Evolutionary conservation across 1,140 invertebrate genomes (phyloP), one percentile per base, ranked within the genome.

Genomic region (Dendroctonus valens): DNA sequence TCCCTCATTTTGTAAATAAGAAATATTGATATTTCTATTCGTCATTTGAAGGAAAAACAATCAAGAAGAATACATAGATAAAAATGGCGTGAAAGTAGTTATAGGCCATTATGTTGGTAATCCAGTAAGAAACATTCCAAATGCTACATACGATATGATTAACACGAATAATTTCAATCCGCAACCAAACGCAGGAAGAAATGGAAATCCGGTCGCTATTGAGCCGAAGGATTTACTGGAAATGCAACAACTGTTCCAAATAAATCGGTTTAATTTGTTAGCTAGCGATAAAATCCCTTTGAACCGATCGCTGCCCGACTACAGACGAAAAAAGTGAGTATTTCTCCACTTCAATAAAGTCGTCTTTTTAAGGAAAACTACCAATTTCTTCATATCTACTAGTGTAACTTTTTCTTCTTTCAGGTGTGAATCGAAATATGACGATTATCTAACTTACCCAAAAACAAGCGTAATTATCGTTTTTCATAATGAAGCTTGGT

Each of bases 401-500:
- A 26, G 26, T 26, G 26, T 26, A 26, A 26, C 26, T 5, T 51
- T 26, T 46, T 14, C 38, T 11, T 51, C 65, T 73, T 73, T 26
- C 54, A 76, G 75, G 49, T 77, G 75, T 63, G 60, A 41, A 65
- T 67, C 55, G 46, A 59, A 75, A 50, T 76, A 71, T 64, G 62
- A 68, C 59, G 71, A 76, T 60, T 73, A 70, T 55, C 63, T 69
- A 55, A 52, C 65, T 8, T 77, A 76, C 59, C 76, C 75, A 37
- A 74, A 83, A 66, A 88, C 91, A 0, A 89, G 85, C 63, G 84
- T 96, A 5, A 91, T 96, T 51, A 94, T 96, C 68, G 92, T 95
- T 0, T 95, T 94, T 76, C 93, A 96, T 76, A 96, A 96, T 80
- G 94, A 96, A 80, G 93, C 94, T 6, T 95, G 91, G 91, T 94